These are phyloP conservation scores for Taeniopygia guttata DNA, from an alignment of 2,797 vertebrate genomes.

Conservation along the genomic window DNA sequence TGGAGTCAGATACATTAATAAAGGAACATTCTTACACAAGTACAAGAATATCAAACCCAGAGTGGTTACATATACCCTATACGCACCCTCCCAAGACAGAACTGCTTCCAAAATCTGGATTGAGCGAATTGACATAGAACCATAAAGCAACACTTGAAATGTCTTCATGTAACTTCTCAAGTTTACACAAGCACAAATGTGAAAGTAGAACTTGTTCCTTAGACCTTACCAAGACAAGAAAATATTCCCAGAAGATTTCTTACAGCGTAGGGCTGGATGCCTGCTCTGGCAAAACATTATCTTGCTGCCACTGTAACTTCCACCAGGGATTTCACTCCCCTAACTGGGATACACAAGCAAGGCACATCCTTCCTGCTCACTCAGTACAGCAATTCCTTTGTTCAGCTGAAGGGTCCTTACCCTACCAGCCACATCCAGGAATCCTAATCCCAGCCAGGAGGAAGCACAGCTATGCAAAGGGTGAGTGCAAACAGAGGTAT, in stretches of 20 bases:
- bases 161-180: background rate
- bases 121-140: background rate
- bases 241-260: background rate
- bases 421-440: accelerated
- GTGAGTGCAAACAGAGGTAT: accelerated
- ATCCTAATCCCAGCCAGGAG: background rate
- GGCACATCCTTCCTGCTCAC: background rate
- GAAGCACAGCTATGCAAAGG: background rate
- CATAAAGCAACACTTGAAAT: background rate
- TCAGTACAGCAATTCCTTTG: background rate
- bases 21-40: background rate
- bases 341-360: background rate
- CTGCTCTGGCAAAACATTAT: background rate
- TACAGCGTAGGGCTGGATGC: background rate
- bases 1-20: background rate
- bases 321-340: background rate
- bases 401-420: background rate
- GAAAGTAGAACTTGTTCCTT: background rate
- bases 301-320: background rate
- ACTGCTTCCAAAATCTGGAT: background rate
- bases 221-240: background rate
- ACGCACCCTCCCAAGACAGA: background rate
- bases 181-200: background rate
- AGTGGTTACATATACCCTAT: background rate
- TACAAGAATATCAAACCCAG: background rate